Conservation (phyloP, 37 sponge, comb jelly and placozoan species). For the Dysidea cf. avara region DNA sequence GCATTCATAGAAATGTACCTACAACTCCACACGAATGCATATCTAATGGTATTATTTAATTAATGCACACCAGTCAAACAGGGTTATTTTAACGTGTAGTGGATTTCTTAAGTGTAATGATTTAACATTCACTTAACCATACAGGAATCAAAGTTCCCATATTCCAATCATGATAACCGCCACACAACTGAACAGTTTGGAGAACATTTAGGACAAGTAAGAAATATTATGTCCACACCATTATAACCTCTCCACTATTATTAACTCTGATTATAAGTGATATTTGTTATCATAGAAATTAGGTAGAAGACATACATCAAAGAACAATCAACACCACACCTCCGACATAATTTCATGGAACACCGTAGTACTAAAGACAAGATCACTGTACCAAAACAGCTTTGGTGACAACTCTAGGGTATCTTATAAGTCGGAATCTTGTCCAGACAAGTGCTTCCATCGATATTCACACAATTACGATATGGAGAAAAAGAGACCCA, state of each 20-base stretch:
- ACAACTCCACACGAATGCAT: too few relatives aligned
- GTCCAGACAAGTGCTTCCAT: slow-evolving; percentile 14
- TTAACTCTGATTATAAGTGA: background rate
- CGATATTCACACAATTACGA: slow-evolving; percentile 40
- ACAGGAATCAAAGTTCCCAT: slow-evolving; percentile 12
- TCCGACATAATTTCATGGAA: slow-evolving; percentile 35
- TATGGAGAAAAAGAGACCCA: slow-evolving; percentile 1
- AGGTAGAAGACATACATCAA: slow-evolving; percentile 37
- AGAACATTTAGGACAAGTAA: slow-evolving; percentile 63
- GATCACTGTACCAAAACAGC: background rate
- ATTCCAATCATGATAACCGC: slow-evolving; percentile 80
- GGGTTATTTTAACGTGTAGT: too few relatives aligned
- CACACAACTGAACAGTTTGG: slow-evolving; percentile 56
- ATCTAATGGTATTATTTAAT: too few relatives aligned
- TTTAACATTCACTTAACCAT: background rate
- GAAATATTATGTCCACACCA: background rate
- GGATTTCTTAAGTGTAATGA: too few relatives aligned
- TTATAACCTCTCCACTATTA: background rate
- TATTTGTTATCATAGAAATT: slow-evolving; percentile 10
- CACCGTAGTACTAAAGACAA: background rate
- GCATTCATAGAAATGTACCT: too few relatives aligned
- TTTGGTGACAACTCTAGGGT: too few relatives aligned
- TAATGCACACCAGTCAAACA: too few relatives aligned
- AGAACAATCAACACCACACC: slow-evolving; percentile 55
- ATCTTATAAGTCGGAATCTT: too few relatives aligned